Evolutionary conservation across 2,888 invertebrate genomes (phyloP).

Genomic region (Tinea trinotella): DNA sequence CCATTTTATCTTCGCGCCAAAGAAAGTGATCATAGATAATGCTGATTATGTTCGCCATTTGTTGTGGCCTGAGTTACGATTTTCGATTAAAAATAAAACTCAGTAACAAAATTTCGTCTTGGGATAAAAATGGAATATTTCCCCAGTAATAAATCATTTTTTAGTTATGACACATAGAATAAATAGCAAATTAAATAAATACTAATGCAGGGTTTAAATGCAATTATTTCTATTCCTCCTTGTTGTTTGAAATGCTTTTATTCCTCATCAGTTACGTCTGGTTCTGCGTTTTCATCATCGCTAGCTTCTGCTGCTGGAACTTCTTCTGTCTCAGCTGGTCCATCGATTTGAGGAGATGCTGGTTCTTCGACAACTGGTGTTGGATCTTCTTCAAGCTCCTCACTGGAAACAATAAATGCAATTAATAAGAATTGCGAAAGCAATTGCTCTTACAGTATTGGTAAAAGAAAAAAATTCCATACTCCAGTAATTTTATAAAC

Average conservation of each 20-base stretch:
- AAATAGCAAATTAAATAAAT: not conserved
- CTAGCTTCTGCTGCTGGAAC: constrained; percentile 48
- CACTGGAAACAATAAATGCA: constrained; percentile 33
- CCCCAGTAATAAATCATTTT: not conserved
- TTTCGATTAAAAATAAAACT: not conserved
- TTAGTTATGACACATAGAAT: not conserved
- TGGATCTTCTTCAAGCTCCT: constrained; percentile 44
- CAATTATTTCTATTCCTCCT: constrained; percentile 14
- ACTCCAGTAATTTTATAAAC: too few species aligned
- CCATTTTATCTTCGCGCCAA: constrained; percentile 1
- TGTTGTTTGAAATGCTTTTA: constrained; percentile 29
- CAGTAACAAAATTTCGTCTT: not conserved
- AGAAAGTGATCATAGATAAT: not conserved
- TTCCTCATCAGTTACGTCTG: constrained; percentile 68
- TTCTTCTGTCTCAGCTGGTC: constrained; percentile 38
- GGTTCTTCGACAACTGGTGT: constrained; percentile 66
- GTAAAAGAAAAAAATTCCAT: not conserved
- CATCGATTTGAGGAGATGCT: constrained; percentile 48
- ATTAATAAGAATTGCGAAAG: too few species aligned
- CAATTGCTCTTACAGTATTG: too few species aligned
- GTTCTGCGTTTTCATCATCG: constrained; percentile 64
- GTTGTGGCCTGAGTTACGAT: not conserved
- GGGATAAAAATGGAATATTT: not conserved
- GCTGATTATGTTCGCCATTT: not conserved
- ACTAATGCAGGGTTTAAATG: constrained; percentile 2